Evolutionary conservation across 1,140 invertebrate species (phyloP).

Genomic region (Diabrotica virgifera): DNA sequence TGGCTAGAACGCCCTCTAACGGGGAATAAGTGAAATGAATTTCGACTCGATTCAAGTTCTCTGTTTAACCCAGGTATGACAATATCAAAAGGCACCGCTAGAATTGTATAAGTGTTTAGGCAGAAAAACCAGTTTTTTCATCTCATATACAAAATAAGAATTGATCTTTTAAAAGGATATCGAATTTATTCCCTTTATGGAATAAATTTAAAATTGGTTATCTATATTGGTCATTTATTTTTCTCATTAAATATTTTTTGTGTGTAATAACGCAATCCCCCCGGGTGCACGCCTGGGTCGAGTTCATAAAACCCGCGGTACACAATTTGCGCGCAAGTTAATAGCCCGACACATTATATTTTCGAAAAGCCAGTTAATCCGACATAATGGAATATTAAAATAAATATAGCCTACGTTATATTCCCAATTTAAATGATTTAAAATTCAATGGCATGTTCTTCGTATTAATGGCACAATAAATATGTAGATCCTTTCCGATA

Average conservation of each 20-base stretch:
- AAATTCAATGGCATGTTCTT: slow-evolving; percentile 41
- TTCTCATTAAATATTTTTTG: not conserved
- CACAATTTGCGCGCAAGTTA: not conserved
- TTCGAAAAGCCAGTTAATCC: slow-evolving; percentile 21
- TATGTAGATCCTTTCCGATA: slow-evolving; percentile 32
- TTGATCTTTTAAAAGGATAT: not conserved
- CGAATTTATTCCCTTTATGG: not conserved
- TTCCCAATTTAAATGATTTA: slow-evolving; percentile 42
- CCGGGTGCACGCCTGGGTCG: not conserved
- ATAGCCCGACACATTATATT: slow-evolving; percentile 2
- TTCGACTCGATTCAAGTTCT: too few species aligned
- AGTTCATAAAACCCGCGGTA: not conserved
- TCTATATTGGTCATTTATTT: not conserved
- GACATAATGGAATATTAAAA: slow-evolving; percentile 33
- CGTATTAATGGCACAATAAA: slow-evolving; percentile 43
- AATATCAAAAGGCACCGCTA: too few species aligned
- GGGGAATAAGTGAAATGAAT: too few species aligned
- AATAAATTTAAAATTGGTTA: not conserved
- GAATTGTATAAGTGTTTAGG: not conserved
- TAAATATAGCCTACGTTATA: slow-evolving; percentile 27
- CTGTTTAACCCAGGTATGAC: too few species aligned
- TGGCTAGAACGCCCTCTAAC: too few species aligned
- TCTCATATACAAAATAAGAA: not conserved
- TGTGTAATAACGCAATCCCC: not conserved
- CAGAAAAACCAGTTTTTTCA: not conserved